Percentiles rank a stretch among this genome's conserved stretches.
phyloP scores from a whole-genome alignment of 2,113 vertebrate genomes.

The Marcusenius ussheri region DNA sequence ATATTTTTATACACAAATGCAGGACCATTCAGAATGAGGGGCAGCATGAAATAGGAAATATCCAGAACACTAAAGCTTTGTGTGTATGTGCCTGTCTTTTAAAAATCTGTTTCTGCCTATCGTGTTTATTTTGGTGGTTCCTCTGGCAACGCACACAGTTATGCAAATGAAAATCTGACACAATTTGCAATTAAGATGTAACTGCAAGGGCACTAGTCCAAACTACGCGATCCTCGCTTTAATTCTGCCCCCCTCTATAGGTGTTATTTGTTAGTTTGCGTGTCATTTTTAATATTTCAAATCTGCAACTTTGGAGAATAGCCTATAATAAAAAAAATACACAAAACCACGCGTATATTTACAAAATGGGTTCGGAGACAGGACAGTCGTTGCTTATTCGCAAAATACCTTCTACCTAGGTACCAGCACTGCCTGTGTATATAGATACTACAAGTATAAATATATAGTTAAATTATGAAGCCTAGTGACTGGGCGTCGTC shows the following conservation, averaged over 20 bases:
- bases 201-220: not conserved
- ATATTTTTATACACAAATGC: not conserved
- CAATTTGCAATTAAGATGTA: not conserved
- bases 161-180: not conserved
- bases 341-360: not conserved
- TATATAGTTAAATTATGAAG: not conserved
- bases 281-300: not conserved
- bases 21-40: not conserved
- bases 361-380: not conserved
- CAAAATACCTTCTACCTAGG: not conserved
- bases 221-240: not conserved
- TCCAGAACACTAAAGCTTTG: not conserved
- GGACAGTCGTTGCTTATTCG: not conserved
- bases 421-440: not conserved
- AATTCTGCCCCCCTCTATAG: not conserved
- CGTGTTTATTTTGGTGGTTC: not conserved
- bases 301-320: not conserved
- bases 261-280: not conserved
- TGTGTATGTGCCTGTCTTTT: not conserved
- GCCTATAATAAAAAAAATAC: not conserved
- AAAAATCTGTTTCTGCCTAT: not conserved
- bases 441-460: not conserved
- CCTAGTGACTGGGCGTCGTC: constrained; percentile 19
- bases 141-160: not conserved
- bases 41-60: not conserved